These are phyloP conservation scores for Benthosema pterotum DNA, from an alignment of 2,797 vertebrate species.

Conservation along the genomic window DNA sequence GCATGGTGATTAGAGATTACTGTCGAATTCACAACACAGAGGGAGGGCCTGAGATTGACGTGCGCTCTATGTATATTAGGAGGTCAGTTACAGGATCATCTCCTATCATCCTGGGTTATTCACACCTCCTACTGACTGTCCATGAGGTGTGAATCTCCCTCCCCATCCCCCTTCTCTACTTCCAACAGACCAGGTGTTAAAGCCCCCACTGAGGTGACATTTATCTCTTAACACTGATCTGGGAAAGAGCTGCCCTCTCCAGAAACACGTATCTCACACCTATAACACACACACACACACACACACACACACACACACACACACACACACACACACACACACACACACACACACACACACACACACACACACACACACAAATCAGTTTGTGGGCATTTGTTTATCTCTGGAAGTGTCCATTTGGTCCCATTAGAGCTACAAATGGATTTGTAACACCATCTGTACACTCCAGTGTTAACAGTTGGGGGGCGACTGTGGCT, in stretches of 20 bases:
- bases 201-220: conserved; percentile 79
- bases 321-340: conserved; percentile 10
- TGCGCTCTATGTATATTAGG: conserved; percentile 44
- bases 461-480: no score
- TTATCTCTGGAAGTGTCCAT: no score
- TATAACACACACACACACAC: conserved; percentile 26
- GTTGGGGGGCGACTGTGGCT: no score
- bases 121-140: conserved; percentile 28
- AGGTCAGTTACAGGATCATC: conserved; percentile 71
- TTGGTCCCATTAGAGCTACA: no score
- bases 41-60: no score
- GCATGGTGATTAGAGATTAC: no score
- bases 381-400: no score
- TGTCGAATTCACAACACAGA: background rate
- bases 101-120: conserved; percentile 34
- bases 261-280: conserved; percentile 37
- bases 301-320: conserved; percentile 30
- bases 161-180: conserved; percentile 30
- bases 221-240: conserved; percentile 75
- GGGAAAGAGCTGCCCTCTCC: conserved; percentile 63
- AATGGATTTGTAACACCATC: no score
- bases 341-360: conserved; percentile 13
- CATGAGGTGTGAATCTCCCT: conserved; percentile 70
- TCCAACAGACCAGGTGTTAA: conserved; percentile 72
- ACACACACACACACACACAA: conserved; percentile 25